phyloP scores from a whole-genome alignment of 2,888 invertebrate species.

The Cosmopolites sordidus region DNA sequence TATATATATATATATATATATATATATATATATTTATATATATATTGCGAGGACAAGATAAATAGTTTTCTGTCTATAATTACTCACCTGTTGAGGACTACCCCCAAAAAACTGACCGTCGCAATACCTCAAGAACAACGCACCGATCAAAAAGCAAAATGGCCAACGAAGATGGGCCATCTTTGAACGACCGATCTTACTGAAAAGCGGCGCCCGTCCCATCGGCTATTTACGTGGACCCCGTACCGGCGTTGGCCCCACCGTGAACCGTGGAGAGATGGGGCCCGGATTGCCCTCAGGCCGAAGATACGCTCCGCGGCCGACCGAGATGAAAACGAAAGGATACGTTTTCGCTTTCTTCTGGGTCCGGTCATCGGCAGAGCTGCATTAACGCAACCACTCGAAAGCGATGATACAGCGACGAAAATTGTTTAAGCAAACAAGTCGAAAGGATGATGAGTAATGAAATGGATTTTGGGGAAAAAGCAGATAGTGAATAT shows the following conservation, averaged over 20 bases:
- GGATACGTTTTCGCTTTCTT: neutral
- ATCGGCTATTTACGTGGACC: constrained; percentile 17
- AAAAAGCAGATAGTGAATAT: no score
- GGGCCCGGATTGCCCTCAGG: constrained; percentile 9
- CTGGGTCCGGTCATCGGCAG: neutral
- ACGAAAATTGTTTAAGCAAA: no score
- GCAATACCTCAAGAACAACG: constrained; percentile 6
- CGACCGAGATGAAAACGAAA: constrained; percentile 1
- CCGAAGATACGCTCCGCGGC: constrained; percentile 5
- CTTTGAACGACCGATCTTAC: constrained; percentile 15
- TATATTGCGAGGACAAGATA: no score
- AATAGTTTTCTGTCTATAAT: no score
- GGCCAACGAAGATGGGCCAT: constrained; percentile 14
- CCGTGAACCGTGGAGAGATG: constrained; percentile 7
- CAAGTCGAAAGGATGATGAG: no score
- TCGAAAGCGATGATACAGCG: no score
- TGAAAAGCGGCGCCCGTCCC: constrained; percentile 3
- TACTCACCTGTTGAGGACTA: constrained; percentile 7
- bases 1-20: no score
- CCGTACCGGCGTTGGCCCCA: constrained; percentile 7
- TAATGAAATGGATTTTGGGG: no score
- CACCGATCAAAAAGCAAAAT: constrained; percentile 6
- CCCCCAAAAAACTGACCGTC: constrained; percentile 17
- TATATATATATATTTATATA: no score
- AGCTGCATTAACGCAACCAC: no score